phyloP scores from a whole-genome alignment of 2,797 vertebrate species.

The Limosa lapponica region DNA sequence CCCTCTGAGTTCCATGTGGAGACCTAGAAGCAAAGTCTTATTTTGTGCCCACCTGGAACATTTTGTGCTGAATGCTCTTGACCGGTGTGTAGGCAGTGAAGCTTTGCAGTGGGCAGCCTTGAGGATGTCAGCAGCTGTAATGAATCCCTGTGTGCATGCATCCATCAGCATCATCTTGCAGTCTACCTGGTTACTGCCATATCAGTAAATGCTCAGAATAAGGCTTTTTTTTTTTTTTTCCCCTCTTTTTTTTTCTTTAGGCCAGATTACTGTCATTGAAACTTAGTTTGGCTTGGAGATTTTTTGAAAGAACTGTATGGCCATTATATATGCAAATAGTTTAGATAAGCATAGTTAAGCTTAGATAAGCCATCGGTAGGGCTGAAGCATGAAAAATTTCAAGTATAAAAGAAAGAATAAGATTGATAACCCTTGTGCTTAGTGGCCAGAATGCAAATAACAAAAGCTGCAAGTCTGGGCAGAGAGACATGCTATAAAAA shows the following conservation, averaged over 20 bases:
- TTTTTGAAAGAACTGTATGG: not conserved
- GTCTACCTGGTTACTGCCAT: not conserved
- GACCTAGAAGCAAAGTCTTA: not conserved
- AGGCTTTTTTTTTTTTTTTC: too few species aligned
- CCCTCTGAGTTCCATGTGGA: not conserved
- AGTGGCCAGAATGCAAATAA: constrained; percentile 4
- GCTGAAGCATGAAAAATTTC: not conserved
- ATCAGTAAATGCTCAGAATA: not conserved
- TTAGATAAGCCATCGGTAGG: not conserved
- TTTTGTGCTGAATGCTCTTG: not conserved
- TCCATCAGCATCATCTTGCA: not conserved
- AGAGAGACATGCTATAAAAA: not conserved
- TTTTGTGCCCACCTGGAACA: fast-evolving
- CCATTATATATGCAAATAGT: not conserved
- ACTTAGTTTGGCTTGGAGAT: not conserved
- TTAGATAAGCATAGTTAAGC: not conserved
- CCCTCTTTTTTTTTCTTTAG: not conserved
- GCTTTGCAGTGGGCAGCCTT: not conserved
- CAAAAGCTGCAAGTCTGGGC: not conserved
- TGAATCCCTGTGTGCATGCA: not conserved
- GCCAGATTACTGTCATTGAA: not conserved
- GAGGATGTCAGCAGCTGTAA: not conserved
- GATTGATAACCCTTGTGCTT: not conserved
- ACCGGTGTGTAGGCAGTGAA: not conserved
- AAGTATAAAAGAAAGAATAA: not conserved